Conservation (phyloP, 2,797 vertebrate species). For the Australoheros facetus region DNA sequence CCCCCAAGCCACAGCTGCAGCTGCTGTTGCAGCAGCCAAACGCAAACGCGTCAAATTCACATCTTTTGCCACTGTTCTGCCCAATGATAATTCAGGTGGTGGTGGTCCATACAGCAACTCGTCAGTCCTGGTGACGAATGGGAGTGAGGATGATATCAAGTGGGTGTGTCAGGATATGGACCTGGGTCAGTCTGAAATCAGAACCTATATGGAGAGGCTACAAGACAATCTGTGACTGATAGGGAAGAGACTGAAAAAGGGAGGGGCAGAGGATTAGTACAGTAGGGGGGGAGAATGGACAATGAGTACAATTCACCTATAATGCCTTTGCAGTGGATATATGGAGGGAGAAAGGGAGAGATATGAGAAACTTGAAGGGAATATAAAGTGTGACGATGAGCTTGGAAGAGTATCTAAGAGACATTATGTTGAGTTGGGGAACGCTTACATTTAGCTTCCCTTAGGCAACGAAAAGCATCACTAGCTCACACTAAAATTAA, state of each 20-base stretch:
- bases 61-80: constrained; percentile 94
- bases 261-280: constrained; percentile 46
- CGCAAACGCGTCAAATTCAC: constrained; percentile 98
- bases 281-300: constrained; percentile 50
- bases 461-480: constrained; percentile 30
- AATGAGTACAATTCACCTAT: constrained; percentile 83
- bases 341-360: constrained; percentile 67
- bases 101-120: constrained; percentile 70
- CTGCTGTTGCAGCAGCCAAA: constrained; percentile 82
- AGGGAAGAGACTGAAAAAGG: constrained; percentile 42
- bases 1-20: constrained; percentile 79
- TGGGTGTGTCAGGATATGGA: constrained; percentile 98
- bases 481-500: constrained; percentile 60
- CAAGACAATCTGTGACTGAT: constrained; percentile 95
- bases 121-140: constrained; percentile 80
- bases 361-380: constrained; percentile 23
- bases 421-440: constrained; percentile 8
- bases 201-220: constrained; percentile 97
- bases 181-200: constrained; percentile 92
- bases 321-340: constrained; percentile 84
- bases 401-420: constrained; percentile 11
- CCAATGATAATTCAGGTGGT: constrained; percentile 82
- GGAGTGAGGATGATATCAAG: constrained; percentile 94
- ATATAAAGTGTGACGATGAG: constrained; percentile 5
- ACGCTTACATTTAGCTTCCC: constrained; percentile 31